Evolutionary conservation across 2,113 vertebrate species (phyloP).

Genomic region (Ciconia maguari): DNA sequence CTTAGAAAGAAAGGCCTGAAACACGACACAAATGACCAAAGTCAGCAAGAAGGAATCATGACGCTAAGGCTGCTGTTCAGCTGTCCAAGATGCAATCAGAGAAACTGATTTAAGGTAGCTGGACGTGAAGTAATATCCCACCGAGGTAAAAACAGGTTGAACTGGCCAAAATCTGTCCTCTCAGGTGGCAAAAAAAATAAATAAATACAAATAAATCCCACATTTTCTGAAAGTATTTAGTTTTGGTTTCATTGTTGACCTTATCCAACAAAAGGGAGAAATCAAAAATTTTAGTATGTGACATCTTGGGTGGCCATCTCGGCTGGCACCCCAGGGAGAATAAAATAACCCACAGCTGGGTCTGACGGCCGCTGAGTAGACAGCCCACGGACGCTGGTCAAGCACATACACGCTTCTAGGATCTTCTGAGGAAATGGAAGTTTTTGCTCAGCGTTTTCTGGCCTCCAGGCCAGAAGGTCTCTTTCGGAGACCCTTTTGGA

Average conservation of each 20-base stretch:
- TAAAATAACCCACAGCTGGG: neutral
- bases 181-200: neutral
- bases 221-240: neutral
- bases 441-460: neutral
- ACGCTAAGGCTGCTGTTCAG: conserved; percentile 20
- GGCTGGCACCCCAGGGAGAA: neutral
- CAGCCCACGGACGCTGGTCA: neutral
- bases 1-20: conserved; percentile 17
- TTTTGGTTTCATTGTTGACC: neutral
- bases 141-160: conserved; percentile 6
- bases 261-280: neutral
- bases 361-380: accelerated
- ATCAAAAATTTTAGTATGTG: neutral
- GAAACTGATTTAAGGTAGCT: conserved; percentile 31
- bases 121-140: conserved; percentile 21
- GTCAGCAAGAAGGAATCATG: conserved; percentile 6
- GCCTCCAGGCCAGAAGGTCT: neutral
- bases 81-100: conserved; percentile 2
- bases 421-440: neutral
- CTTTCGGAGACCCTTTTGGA: neutral
- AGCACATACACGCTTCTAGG: neutral
- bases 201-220: neutral
- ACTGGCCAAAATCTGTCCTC: neutral
- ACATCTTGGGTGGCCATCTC: neutral
- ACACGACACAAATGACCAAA: neutral